phyloP scores from a whole-genome alignment of 2,113 vertebrate species.

The Eretmochelys imbricata region DNA sequence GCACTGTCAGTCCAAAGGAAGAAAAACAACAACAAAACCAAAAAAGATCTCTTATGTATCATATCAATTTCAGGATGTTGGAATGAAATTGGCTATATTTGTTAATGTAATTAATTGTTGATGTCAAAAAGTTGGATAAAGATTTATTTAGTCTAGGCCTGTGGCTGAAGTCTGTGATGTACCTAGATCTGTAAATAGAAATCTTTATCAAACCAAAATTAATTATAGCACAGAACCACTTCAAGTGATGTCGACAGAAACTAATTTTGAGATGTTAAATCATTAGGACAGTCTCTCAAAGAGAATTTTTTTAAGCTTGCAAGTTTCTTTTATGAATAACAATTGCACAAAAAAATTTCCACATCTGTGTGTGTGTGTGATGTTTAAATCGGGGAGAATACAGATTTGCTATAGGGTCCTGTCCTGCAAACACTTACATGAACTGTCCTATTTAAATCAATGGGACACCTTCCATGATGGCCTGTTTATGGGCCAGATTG shows the following conservation, averaged over 20 bases:
- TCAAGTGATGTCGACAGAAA: neutral
- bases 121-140: neutral
- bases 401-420: neutral
- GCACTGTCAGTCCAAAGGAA: neutral
- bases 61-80: neutral
- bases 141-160: neutral
- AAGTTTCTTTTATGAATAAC: neutral
- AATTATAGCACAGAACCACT: neutral
- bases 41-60: neutral
- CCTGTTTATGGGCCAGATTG: rapidly evolving
- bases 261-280: neutral
- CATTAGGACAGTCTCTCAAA: neutral
- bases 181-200: neutral
- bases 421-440: neutral
- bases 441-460: neutral
- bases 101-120: neutral
- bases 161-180: neutral
- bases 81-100: neutral
- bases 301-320: neutral
- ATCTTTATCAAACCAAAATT: neutral
- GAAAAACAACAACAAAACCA: neutral
- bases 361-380: neutral
- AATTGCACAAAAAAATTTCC: neutral
- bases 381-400: neutral
- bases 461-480: neutral